Percentiles rank a stretch among this genome's conserved stretches.
Conservation (phyloP, 2,113 vertebrate genomes). For the Gopherus flavomarginatus region DNA sequence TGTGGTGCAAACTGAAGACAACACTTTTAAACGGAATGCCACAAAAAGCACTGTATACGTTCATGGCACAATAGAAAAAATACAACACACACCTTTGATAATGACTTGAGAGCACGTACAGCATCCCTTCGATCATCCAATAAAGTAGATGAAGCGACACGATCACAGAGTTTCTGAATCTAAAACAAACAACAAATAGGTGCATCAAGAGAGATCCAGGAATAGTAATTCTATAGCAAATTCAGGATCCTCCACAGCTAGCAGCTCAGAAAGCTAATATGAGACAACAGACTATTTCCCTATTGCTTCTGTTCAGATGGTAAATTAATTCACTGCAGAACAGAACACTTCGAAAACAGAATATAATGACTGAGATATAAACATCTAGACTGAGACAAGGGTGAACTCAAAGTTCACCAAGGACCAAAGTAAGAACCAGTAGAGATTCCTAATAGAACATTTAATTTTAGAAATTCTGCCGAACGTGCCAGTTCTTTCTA, state of each 20-base stretch:
- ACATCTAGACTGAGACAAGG: background rate
- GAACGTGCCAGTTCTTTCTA: background rate
- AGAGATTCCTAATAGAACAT: background rate
- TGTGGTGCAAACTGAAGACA: fast-evolving
- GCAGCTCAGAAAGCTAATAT: background rate
- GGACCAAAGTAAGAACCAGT: background rate
- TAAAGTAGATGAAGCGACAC: conserved; percentile 96
- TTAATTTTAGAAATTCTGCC: background rate
- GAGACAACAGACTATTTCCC: background rate
- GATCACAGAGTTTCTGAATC: conserved; percentile 98
- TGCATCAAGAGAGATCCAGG: background rate
- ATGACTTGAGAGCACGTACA: conserved; percentile 93
- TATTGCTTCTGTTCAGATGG: background rate
- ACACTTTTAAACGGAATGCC: background rate
- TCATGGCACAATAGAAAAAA: fast-evolving
- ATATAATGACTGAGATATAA: background rate
- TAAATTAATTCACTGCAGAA: background rate
- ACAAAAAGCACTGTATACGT: fast-evolving
- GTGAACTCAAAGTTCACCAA: background rate
- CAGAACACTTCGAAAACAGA: background rate
- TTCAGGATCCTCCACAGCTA: background rate
- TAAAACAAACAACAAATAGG: conserved; percentile 50
- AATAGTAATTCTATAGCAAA: background rate
- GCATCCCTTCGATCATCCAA: conserved; percentile 96
- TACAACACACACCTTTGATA: conserved; percentile 83